Evolutionary conservation across 2,888 invertebrate genomes (phyloP).

Genomic region (Orchesella flavescens): DNA sequence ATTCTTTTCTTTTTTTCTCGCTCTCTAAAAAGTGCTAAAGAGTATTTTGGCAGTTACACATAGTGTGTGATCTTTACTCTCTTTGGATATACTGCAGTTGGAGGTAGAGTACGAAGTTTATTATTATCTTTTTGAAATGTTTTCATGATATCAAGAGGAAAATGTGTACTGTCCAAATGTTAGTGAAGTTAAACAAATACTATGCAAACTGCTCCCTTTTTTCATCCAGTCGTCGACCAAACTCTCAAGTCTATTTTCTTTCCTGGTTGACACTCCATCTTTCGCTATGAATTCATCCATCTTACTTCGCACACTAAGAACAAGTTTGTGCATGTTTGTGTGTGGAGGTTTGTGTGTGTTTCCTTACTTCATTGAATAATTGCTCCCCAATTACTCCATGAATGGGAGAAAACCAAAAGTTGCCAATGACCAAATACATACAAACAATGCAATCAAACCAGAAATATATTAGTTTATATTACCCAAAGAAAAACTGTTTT

Average conservation of each 20-base stretch:
- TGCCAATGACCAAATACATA: slow-evolving; percentile 1
- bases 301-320: neutral
- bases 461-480: too few relatives aligned
- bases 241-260: slow-evolving; percentile 27
- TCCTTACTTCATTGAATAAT: too few relatives aligned
- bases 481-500: neutral
- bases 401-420: neutral
- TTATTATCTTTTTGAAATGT: slow-evolving; percentile 43
- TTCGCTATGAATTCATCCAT: neutral
- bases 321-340: too few relatives aligned
- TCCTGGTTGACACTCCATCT: slow-evolving; percentile 44
- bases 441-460: neutral
- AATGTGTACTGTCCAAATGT: slow-evolving; percentile 28
- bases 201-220: slow-evolving; percentile 27
- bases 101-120: slow-evolving; percentile 38
- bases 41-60: slow-evolving; percentile 56
- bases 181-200: slow-evolving; percentile 42
- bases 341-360: too few relatives aligned
- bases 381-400: too few relatives aligned
- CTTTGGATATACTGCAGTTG: slow-evolving; percentile 16
- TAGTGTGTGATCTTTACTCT: slow-evolving; percentile 37
- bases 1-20: slow-evolving; percentile 44
- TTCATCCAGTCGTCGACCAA: slow-evolving; percentile 18
- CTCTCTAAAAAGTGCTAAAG: slow-evolving; percentile 43
- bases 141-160: slow-evolving; percentile 35